These are phyloP conservation scores for Epizoanthus ramosus DNA, from an alignment of 92 coral and sea anemone genomes.

Conservation along the genomic window DNA sequence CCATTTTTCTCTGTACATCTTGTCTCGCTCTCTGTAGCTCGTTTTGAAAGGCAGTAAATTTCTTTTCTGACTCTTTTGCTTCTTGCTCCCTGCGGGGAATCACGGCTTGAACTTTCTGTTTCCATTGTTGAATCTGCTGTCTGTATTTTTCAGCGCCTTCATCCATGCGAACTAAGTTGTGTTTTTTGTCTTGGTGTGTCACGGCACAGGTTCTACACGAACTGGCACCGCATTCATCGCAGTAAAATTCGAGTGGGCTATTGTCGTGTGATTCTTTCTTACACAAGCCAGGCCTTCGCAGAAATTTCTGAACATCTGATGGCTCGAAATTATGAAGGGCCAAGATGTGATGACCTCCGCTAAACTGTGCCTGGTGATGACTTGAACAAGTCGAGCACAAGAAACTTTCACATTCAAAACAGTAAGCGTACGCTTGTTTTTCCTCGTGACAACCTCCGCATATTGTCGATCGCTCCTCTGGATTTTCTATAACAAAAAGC, in stretches of 20 bases:
- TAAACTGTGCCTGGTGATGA: conserved; percentile 13
- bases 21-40: conserved; percentile 13
- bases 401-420: conserved; percentile 40
- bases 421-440: conserved; percentile 20
- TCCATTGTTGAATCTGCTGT: conserved; percentile 8
- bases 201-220: conserved; percentile 19
- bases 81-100: conserved; percentile 36
- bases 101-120: conserved; percentile 31
- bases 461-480: conserved; percentile 7
- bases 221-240: conserved; percentile 6
- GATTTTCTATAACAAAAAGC: conserved; percentile 37
- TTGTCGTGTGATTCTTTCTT: conserved; percentile 20
- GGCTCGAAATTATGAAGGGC: conserved; percentile 22
- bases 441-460: conserved; percentile 34
- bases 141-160: conserved; percentile 36
- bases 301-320: conserved; percentile 35
- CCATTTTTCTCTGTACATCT: conserved; percentile 32
- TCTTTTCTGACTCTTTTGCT: conserved; percentile 31
- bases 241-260: conserved; percentile 3
- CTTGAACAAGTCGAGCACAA: conserved; percentile 31
- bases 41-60: neutral
- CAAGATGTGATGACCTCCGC: conserved; percentile 21
- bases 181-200: conserved; percentile 6
- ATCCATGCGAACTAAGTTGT: conserved; percentile 26
- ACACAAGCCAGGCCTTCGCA: conserved; percentile 37